Evolutionary conservation across 1,140 invertebrate genomes (phyloP).

Genomic region (Apis laboriosa): DNA sequence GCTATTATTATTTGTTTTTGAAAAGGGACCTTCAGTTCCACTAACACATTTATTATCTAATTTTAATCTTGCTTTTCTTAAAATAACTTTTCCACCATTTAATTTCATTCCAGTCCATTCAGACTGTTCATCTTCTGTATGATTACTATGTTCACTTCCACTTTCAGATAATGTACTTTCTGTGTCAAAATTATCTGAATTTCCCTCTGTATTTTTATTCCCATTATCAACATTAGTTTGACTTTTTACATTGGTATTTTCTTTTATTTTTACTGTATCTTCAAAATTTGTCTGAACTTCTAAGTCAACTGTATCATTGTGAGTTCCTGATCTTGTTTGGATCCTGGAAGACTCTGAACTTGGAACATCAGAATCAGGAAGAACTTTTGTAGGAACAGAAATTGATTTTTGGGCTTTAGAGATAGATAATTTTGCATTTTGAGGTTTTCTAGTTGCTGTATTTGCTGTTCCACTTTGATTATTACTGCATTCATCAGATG

Average conservation of each 20-base stretch:
- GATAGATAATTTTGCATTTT: constrained; percentile 51
- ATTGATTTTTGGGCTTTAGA: constrained; percentile 65
- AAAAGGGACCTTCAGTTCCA: constrained; percentile 85
- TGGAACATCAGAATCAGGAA: constrained; percentile 75
- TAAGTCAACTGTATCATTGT: constrained; percentile 61
- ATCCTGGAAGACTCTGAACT: constrained; percentile 79
- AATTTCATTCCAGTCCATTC: constrained; percentile 79
- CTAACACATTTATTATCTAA: constrained; percentile 82
- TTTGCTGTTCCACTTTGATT: constrained; percentile 53
- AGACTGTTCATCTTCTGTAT: constrained; percentile 79
- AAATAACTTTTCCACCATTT: constrained; percentile 85
- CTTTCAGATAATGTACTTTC: constrained; percentile 81
- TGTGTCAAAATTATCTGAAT: constrained; percentile 79
- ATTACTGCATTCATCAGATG: constrained; percentile 30
- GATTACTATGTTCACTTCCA: constrained; percentile 80
- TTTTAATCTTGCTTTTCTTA: constrained; percentile 86
- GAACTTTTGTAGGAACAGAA: constrained; percentile 74
- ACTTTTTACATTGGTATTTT: constrained; percentile 26
- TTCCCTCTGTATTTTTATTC: constrained; percentile 42
- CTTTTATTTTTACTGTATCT: constrained; percentile 27
- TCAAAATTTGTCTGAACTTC: constrained; percentile 47
- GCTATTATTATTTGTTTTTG: constrained; percentile 78
- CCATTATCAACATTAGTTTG: constrained; percentile 25
- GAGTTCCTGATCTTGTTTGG: constrained; percentile 76
- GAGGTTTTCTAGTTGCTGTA: constrained; percentile 36